phyloP scores from a whole-genome alignment of 2,888 invertebrate species.

The Heliconius erato region DNA sequence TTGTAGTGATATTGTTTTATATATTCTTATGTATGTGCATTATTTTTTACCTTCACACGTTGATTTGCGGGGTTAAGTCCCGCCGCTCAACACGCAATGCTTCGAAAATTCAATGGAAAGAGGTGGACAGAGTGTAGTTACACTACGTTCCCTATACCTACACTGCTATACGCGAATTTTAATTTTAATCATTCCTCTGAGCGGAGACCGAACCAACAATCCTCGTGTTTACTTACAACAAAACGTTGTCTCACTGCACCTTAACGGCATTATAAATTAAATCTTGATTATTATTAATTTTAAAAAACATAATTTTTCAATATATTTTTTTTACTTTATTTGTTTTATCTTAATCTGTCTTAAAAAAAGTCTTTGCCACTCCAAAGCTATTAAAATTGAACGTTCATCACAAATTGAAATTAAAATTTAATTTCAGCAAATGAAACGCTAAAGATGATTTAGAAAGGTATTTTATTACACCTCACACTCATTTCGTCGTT shows the following conservation, averaged over 20 bases:
- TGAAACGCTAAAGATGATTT: slow-evolving; percentile 23
- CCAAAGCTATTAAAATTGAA: slow-evolving; percentile 1
- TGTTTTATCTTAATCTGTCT: background rate
- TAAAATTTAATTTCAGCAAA: slow-evolving; percentile 28
- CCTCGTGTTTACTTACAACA: too few relatives aligned
- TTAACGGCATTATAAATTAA: background rate
- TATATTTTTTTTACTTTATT: background rate
- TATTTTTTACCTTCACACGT: too few relatives aligned
- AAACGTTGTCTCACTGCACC: too few relatives aligned
- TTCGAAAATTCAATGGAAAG: too few relatives aligned
- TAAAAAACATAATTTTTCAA: background rate
- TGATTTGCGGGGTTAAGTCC: too few relatives aligned
- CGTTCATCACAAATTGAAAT: slow-evolving; percentile 33
- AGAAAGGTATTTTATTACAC: slow-evolving; percentile 33
- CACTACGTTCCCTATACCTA: too few relatives aligned
- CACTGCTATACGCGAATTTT: too few relatives aligned
- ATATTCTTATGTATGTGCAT: too few relatives aligned
- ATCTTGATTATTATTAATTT: background rate
- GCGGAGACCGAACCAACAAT: too few relatives aligned
- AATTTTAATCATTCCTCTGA: too few relatives aligned
- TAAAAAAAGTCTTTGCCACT: background rate
- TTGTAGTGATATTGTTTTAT: background rate
- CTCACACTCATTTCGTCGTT: slow-evolving; percentile 11
- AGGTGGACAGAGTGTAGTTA: too few relatives aligned
- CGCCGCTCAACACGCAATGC: too few relatives aligned